Evolutionary conservation across 1,140 invertebrate species (phyloP), one percentile per base, ranked within the genome.

Genomic region (Anagrus nilaparvatae): DNA sequence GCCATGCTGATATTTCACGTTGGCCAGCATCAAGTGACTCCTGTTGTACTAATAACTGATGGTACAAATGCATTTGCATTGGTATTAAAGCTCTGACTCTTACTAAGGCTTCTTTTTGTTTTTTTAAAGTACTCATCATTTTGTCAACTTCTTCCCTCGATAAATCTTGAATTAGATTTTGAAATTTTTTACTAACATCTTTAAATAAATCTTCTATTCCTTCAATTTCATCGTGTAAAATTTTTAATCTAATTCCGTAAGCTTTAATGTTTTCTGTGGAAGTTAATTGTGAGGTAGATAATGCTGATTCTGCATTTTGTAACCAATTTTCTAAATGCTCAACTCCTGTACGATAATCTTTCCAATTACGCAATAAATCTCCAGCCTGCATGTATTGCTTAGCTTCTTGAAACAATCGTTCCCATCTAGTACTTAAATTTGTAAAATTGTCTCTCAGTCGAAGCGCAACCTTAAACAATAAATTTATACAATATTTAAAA

Each of bases 171-270:
- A 95, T 89, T 1, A 95, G 72, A 5, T 75, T 76, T 63, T 96
- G 93, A 61, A 94, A 93, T 34, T 84, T 88, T 59, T 87, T 87
- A 52, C 85, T 89, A 24, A 88, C 80, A 33, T 74, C 79, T 61
- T 94, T 93, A 60, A 94, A 95, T 1, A 92, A 60, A 44, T 87
- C 82, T 60, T 96, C 91, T 46, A 91, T 82, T 31, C 80, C 77
- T 57, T 91, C 86, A 1, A 93, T 77, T 68, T 94, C 84, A 17
- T 68, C 71, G 57, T 86, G 82, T 24, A 91, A 68, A 52, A 75
- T 71, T 60, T 89, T 75, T n/a, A 95, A 60, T 49, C 84, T 75
- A 40, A 87, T 77, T 17, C 84, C 78, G 52, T 91, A 87, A 24
- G 76, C 71, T 57, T 84, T 82, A 20, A 94, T 84, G 49, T 79